Base-by-base conservation (phyloP, 1,140 invertebrate species). In the Uloborus diversus region DNA sequence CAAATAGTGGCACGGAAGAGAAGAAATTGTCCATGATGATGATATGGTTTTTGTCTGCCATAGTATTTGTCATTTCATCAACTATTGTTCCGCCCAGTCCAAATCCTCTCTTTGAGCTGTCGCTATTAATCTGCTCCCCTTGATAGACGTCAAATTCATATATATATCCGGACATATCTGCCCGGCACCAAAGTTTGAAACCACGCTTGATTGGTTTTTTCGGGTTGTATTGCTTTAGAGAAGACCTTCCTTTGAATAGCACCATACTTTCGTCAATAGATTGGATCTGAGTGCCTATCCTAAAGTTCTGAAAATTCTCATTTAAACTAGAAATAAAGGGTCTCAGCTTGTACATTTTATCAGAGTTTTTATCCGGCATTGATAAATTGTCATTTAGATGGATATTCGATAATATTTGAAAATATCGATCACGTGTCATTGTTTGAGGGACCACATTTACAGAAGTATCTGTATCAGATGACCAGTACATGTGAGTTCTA, bases 61-160 rank as follows among this genome's bases (percentile, higher is more conserved):
- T 7, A 56, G 9, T 56, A 56, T 9, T 56, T 56, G 51, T 56
- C 51, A 56, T 56, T 20, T 56, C 51, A 56, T 56, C 51, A 56
- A 56, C 57, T 61, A 27, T n/a, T 61, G 57, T 28, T 27, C 27
- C 57, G 57, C 27, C 27, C 14, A 28, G 57, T 56, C 51, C 51
- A 56, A 9, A 56, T 56, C 51, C 37, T 61, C 57, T 27, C n/a
- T 35, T 56, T 30, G 9, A 23, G 25, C 11, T 65, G 17, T n/a
- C 23, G 20, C 32, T 42, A 42, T 42, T 42, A 14, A 14, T 42
- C 37, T 42, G 37, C 5, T 65, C 27, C 27, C 35, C 62, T 25
- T 68, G 27, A 49, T 68, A 68, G 14, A 68, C 64, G 17, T 68
- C 64, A 68, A 68, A 68, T 65, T 47, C 64, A 68, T 68, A 68